These are phyloP conservation scores for Electrona antarctica DNA, from an alignment of 2,113 vertebrate genomes.

Conservation along the genomic window DNA sequence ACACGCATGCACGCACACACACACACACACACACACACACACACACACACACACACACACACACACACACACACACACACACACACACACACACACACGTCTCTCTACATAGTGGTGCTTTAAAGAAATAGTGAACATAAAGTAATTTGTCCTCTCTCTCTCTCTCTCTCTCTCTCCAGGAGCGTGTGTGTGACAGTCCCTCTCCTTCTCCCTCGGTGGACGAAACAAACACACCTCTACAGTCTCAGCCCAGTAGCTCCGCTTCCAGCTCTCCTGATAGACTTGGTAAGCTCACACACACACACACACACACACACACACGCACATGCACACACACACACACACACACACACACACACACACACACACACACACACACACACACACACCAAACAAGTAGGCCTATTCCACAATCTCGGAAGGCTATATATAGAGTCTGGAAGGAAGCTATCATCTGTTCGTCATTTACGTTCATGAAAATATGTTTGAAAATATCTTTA, in stretches of 20 bases:
- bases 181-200: constrained; percentile 87
- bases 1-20: constrained; percentile 3
- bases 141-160: neutral
- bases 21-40: neutral
- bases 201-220: constrained; percentile 87
- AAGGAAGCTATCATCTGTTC: too few relatives aligned
- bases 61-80: neutral
- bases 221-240: constrained; percentile 85
- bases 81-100: too few relatives aligned
- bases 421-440: too few relatives aligned
- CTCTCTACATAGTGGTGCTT: too few relatives aligned
- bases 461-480: too few relatives aligned
- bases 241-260: constrained; percentile 90
- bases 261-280: constrained; percentile 89
- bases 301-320: constrained; percentile 6
- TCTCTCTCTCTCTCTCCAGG: constrained; percentile 63
- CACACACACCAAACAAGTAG: neutral
- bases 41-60: constrained; percentile 1
- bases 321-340: neutral
- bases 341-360: neutral
- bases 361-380: neutral
- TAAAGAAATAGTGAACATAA: too few relatives aligned
- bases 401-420: too few relatives aligned
- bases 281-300: constrained; percentile 78
- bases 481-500: too few relatives aligned